phyloP scores from a whole-genome alignment of 2,888 invertebrate species.

The Drosophila paranaensis region DNA sequence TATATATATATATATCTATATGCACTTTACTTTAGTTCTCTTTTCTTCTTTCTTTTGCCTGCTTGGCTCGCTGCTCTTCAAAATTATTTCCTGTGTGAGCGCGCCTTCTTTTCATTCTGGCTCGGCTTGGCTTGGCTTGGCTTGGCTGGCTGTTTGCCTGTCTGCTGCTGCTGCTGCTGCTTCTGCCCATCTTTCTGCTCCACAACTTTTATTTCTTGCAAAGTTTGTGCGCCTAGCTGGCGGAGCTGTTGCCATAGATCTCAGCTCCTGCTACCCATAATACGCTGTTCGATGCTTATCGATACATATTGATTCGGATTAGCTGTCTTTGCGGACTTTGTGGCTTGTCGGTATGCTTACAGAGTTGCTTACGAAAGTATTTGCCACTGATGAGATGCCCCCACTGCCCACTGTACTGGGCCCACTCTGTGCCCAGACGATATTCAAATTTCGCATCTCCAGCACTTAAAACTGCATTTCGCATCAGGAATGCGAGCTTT shows the following conservation, averaged over 20 bases:
- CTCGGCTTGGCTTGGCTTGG: constrained; percentile 2
- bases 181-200: constrained; percentile 10
- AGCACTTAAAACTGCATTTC: neutral
- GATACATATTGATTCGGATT: constrained; percentile 30
- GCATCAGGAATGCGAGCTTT: neutral
- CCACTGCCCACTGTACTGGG: too few relatives aligned
- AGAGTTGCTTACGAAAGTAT: constrained; percentile 17
- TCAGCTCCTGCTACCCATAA: constrained; percentile 20
- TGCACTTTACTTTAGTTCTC: neutral
- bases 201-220: constrained; percentile 19
- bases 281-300: constrained; percentile 53
- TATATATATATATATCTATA: constrained; percentile 1
- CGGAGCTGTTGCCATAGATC: constrained; percentile 18
- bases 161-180: constrained; percentile 6
- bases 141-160: constrained; percentile 15
- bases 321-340: constrained; percentile 16
- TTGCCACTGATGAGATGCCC: neutral
- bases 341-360: constrained; percentile 12
- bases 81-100: constrained; percentile 59
- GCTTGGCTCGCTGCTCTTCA: constrained; percentile 51
- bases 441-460: neutral
- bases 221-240: constrained; percentile 29
- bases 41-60: constrained; percentile 7
- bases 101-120: constrained; percentile 42
- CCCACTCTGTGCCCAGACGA: neutral